phyloP scores from a whole-genome alignment of 2,113 vertebrate genomes.

The Charadrius vociferus region DNA sequence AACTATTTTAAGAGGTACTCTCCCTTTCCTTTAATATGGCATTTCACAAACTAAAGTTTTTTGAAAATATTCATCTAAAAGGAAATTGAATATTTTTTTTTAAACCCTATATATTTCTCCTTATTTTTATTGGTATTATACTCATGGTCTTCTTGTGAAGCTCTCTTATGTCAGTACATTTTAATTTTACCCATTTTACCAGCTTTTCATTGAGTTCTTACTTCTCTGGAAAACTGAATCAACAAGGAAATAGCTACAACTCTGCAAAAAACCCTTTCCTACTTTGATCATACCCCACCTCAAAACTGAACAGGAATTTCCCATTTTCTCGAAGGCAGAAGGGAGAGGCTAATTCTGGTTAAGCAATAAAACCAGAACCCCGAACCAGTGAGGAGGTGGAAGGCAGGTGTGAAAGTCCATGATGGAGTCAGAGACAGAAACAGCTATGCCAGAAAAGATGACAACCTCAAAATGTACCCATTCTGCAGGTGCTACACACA shows the following conservation, averaged over 20 bases:
- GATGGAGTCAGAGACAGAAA: not conserved
- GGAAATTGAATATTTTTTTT: accelerated
- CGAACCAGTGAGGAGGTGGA: not conserved
- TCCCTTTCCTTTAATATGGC: not conserved
- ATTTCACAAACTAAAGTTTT: not conserved
- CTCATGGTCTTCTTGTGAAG: not conserved
- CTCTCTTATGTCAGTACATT: not conserved
- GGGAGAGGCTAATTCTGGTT: not conserved
- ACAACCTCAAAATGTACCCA: not conserved
- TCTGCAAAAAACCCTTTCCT: not conserved
- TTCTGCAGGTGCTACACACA: not conserved
- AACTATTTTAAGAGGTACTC: not conserved
- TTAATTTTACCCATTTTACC: not conserved
- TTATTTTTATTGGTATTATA: not conserved
- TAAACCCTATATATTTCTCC: accelerated
- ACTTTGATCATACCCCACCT: not conserved
- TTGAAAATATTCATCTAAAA: not conserved
- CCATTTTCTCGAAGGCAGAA: not conserved
- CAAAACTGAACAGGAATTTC: not conserved
- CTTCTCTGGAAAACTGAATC: not conserved
- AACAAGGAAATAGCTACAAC: not conserved
- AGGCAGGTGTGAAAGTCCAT: not conserved
- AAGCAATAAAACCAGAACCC: not conserved
- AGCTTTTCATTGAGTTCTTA: not conserved
- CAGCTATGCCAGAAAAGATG: not conserved